A percentile compares a stretch with the other conserved stretches of the same genome.
Evolutionary conservation across 2,888 invertebrate genomes (phyloP).

Genomic region (Drymonia ruficornis): DNA sequence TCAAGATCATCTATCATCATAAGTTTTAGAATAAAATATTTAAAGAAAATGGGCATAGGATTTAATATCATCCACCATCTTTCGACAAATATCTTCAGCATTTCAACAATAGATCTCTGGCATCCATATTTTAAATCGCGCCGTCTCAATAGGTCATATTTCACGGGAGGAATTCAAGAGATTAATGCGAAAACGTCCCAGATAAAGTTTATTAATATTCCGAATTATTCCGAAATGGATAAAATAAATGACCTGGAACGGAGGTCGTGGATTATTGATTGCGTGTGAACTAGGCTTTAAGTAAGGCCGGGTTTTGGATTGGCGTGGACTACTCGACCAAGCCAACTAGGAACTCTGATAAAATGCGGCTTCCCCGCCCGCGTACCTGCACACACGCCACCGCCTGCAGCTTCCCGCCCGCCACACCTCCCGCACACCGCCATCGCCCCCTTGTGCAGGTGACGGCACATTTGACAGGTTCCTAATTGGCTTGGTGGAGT

Average conservation of each 20-base stretch:
- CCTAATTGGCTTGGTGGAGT: too few relatives aligned
- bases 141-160: slow-evolving; percentile 1
- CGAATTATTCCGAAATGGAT: background rate
- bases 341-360: too few relatives aligned
- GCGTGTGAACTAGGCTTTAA: background rate
- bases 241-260: background rate
- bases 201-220: slow-evolving; percentile 2
- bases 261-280: background rate
- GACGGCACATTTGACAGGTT: too few relatives aligned
- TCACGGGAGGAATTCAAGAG: background rate
- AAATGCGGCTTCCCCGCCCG: too few relatives aligned
- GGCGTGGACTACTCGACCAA: too few relatives aligned
- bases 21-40: background rate
- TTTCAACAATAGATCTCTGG: background rate
- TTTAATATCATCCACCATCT: background rate
- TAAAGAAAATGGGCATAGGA: background rate
- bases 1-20: too few relatives aligned
- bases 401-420: too few relatives aligned
- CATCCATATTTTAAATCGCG: background rate
- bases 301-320: background rate
- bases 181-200: slow-evolving; percentile 1
- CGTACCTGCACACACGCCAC: too few relatives aligned
- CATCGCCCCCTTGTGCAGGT: too few relatives aligned
- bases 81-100: background rate
- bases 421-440: too few relatives aligned